Conservation (phyloP, 2,113 vertebrate species). For the Pimephales promelas region DNA sequence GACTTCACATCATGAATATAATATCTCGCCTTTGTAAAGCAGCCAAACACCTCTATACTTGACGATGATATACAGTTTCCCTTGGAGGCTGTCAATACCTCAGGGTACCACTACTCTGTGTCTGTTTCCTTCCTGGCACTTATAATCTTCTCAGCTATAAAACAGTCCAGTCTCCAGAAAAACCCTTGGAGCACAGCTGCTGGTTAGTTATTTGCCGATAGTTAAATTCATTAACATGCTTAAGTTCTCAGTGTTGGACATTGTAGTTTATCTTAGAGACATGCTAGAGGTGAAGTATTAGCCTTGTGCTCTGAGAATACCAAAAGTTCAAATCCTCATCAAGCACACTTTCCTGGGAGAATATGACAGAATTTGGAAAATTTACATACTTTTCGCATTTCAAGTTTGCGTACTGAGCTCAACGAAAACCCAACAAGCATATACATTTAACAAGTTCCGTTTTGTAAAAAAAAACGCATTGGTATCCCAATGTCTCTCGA, state of each 20-base stretch:
- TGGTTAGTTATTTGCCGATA: constrained; percentile 51
- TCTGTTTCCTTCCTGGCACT: constrained; percentile 62
- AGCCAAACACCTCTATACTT: constrained; percentile 69
- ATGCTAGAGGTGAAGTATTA: neutral
- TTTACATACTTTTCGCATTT: neutral
- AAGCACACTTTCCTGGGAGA: neutral
- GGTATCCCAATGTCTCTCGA: constrained; percentile 14
- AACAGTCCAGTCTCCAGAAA: constrained; percentile 65
- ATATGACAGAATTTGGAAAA: neutral
- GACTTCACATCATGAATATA: constrained; percentile 73
- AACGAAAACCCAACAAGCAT: neutral
- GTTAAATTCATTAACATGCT: constrained; percentile 70
- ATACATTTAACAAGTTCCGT: neutral
- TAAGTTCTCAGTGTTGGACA: constrained; percentile 60
- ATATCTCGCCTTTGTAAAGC: constrained; percentile 71
- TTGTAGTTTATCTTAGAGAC: constrained; percentile 46
- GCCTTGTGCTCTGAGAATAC: constrained; percentile 13
- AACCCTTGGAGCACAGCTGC: constrained; percentile 60
- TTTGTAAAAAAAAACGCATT: neutral
- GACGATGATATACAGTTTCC: constrained; percentile 73
- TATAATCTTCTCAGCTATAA: constrained; percentile 71
- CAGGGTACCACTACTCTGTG: constrained; percentile 65
- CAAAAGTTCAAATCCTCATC: neutral
- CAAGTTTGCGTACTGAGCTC: neutral
- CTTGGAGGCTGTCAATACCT: constrained; percentile 71